Base-by-base conservation (phyloP, 2,797 vertebrate genomes). In the Micromesistius poutassou region DNA sequence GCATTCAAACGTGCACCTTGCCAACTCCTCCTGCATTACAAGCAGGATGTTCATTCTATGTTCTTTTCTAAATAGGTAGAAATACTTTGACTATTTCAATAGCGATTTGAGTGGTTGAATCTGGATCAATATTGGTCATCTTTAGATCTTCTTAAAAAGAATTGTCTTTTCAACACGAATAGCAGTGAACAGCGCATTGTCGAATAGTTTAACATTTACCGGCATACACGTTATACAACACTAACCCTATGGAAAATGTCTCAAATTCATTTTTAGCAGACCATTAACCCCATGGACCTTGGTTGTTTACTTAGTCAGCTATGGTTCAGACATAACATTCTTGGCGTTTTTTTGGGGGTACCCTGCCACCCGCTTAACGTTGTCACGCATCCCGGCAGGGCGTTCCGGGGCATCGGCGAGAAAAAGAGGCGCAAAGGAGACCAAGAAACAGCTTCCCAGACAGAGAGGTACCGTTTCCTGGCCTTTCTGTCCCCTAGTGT, bases 361-460 rank as follows among this genome's bases (percentile, higher is more conserved):
- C 75, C 66, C 75, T 71, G 13, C 73, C 73, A 84, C 80, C 74
- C 79, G 76, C 79, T 85, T 88, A 90, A 90, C 30, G 55, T 81
- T 93, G 81, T 89, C 84, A 90, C 89, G 74, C 87, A 88, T 96
- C 96, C 96, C 92, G 95, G 93, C 96, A 98, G 97, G 96, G 96
- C 96, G 74, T 98, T 98, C 94, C 97, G 96, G 86, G 96, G 96
- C 94, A 96, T 95, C 95, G 96, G 97, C 87, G 97, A 98, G 91
- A 96, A 93, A 96, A 99, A 98, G 92, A 96, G 97, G 87, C 94
- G 96, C 91, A 98, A 97, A 94, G 95, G 96, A 90, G 96, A 97
- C 88, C 95, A 95, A 92, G 96, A 97, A 87, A 96, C 95, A 81
- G 95, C 96, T 79, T 91, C 94, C 87, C 82, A 94, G 91, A 97